Evolutionary conservation across 2,888 invertebrate genomes (phyloP), one percentile per base, ranked within the genome.

Genomic region (Stenolophus ochropezus): DNA sequence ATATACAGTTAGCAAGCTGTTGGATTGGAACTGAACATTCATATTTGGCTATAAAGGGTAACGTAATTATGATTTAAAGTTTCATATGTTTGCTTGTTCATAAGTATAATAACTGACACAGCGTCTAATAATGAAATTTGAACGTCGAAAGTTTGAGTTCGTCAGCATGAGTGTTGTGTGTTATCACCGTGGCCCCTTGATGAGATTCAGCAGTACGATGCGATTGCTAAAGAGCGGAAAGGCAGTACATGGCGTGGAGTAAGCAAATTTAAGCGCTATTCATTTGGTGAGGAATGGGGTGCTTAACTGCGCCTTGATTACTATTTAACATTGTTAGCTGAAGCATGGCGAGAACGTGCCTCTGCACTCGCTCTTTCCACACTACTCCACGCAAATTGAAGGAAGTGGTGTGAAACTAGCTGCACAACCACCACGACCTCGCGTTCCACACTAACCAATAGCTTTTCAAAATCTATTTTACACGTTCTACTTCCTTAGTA

Each of bases 371-470:
- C 61, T 61, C 14, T 61, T 61, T 61, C 25, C 61, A 61, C 25
- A 61, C 61, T n/a, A 21, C 14, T 53, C 18, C 23, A 61, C 5
- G 25, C 61, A 61, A 61, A 61, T 61, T 61, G 61, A 61, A 61
- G 61, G 61, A 61, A 58, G 58, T 25, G 61, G 61, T 23, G 61
- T 61, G 61, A 61, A 61, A 61, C 61, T 61, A 61, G 61, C 23
- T 23, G 25, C 61, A 61, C 23, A 56, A 21, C 8, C 5, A 61
- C n/a, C 14, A 61, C n/a, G 14, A 21, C 21, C 23, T 56, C n/a
- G 16, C 0, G 1, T 14, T 53, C 8, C 49, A 11, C 49, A 14
- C 14, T 49, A n/a, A n/a, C n/a, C n/a, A n/a, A n/a, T n/a, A n/a
- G n/a, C n/a, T n/a, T n/a, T n/a, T n/a, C n/a, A n/a, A n/a, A n/a